These are phyloP conservation scores for Melipona beecheii DNA, from an alignment of 2,888 invertebrate species.

Conservation along the genomic window DNA sequence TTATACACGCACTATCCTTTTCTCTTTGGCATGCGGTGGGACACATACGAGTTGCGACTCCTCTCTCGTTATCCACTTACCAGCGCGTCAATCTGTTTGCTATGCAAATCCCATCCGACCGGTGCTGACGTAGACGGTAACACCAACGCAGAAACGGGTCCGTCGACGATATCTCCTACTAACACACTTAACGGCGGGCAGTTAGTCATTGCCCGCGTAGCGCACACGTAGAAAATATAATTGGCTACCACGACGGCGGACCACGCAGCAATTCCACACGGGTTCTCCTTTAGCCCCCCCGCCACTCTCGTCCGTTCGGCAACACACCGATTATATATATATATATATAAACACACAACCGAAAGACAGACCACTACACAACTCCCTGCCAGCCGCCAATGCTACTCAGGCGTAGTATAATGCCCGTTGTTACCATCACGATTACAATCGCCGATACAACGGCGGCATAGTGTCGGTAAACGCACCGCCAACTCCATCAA, in stretches of 20 bases:
- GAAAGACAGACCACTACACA: conserved; percentile 35
- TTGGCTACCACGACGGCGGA: conserved; percentile 65
- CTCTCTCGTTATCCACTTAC: conserved; percentile 81
- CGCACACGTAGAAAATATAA: conserved; percentile 69
- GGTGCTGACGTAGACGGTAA: conserved; percentile 78
- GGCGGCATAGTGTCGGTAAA: conserved; percentile 52
- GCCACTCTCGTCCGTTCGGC: conserved; percentile 43
- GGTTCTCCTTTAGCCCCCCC: conserved; percentile 63
- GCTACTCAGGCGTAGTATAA: conserved; percentile 43
- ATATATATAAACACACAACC: too few relatives aligned
- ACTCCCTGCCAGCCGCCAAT: conserved; percentile 36
- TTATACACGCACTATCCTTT: conserved; percentile 44
- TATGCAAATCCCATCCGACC: conserved; percentile 82
- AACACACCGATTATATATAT: conserved; percentile 30
- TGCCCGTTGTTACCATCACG: conserved; percentile 52
- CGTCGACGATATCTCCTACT: conserved; percentile 76
- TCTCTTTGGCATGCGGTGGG: conserved; percentile 57
- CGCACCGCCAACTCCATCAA: conserved; percentile 56
- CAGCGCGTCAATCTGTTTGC: conserved; percentile 82
- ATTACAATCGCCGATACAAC: conserved; percentile 44
- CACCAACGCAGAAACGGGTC: conserved; percentile 69
- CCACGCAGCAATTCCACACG: conserved; percentile 68
- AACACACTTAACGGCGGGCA: conserved; percentile 76
- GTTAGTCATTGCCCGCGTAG: conserved; percentile 80
- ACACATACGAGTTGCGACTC: conserved; percentile 58